phyloP scores from a whole-genome alignment of 2,888 invertebrate genomes.

The Mechanitis mazaeus region DNA sequence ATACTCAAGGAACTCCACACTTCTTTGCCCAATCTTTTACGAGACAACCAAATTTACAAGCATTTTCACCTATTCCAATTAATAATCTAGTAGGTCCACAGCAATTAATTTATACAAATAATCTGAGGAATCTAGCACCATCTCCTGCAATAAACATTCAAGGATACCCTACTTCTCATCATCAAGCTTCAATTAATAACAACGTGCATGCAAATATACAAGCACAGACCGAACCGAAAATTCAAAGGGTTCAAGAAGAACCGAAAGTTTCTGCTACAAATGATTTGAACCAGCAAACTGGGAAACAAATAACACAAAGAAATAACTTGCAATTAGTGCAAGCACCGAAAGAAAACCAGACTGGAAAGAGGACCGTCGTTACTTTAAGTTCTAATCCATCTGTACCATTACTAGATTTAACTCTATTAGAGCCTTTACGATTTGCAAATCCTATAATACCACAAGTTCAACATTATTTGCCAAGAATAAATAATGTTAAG shows the following conservation, averaged over 20 bases:
- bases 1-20: slow-evolving; percentile 48
- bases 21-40: slow-evolving; percentile 51
- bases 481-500: slow-evolving; percentile 55
- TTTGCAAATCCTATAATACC: slow-evolving; percentile 68
- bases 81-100: slow-evolving; percentile 43
- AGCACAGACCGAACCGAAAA: slow-evolving; percentile 40
- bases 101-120: slow-evolving; percentile 45
- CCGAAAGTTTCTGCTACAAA: slow-evolving; percentile 16
- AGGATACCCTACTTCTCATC: slow-evolving; percentile 29
- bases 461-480: slow-evolving; percentile 69
- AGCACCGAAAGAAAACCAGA: slow-evolving; percentile 36
- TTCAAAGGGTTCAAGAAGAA: slow-evolving; percentile 37
- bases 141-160: slow-evolving; percentile 32
- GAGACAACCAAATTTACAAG: slow-evolving; percentile 44
- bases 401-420: slow-evolving; percentile 58
- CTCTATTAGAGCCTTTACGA: slow-evolving; percentile 61
- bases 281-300: slow-evolving; percentile 29
- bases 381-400: slow-evolving; percentile 56
- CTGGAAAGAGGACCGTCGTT: slow-evolving; percentile 56
- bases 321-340: slow-evolving; percentile 43
- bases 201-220: slow-evolving; percentile 44
- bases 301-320: slow-evolving; percentile 33
- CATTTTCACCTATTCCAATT: slow-evolving; percentile 39
- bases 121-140: slow-evolving; percentile 43
- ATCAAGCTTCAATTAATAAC: slow-evolving; percentile 48